A percentile compares a stretch with the other conserved stretches of the same genome.
Conservation (phyloP, 64 coral and sea anemone genomes). For the Porites australiensis region DNA sequence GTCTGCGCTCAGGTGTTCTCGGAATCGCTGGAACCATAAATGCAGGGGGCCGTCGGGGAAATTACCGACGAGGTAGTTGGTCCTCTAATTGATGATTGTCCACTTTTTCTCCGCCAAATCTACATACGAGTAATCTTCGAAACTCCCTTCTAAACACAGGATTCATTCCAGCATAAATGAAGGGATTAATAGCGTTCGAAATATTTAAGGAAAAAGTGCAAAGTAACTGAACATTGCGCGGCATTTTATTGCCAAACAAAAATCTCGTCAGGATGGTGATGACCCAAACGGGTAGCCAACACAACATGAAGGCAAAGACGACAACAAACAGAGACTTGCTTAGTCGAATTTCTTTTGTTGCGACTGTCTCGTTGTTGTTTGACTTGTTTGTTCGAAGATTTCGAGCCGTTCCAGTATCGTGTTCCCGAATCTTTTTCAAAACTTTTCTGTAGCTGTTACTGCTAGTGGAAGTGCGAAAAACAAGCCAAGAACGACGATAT, state of each 20-base stretch:
- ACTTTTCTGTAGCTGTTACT: background rate
- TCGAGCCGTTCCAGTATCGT: background rate
- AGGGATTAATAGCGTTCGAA: background rate
- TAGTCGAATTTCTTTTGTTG: background rate
- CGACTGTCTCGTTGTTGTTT: background rate
- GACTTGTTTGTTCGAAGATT: background rate
- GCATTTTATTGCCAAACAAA: background rate
- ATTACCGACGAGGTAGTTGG: background rate
- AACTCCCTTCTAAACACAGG: background rate
- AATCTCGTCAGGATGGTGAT: background rate
- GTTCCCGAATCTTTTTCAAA: background rate
- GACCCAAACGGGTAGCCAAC: background rate
- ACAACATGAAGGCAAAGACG: constrained; percentile 1
- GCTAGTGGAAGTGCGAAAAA: background rate
- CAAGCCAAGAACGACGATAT: background rate
- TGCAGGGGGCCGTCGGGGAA: too few species aligned
- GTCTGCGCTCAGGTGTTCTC: too few species aligned
- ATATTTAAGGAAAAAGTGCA: background rate
- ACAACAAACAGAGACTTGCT: background rate
- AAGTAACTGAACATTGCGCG: background rate
- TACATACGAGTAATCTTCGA: background rate
- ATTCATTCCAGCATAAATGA: constrained; percentile 18
- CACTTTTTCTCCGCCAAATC: background rate
- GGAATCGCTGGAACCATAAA: too few species aligned
- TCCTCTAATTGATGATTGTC: background rate